Base-by-base conservation (phyloP, 2,888 invertebrate species). In the Drosophila nr. perissopoda region DNA sequence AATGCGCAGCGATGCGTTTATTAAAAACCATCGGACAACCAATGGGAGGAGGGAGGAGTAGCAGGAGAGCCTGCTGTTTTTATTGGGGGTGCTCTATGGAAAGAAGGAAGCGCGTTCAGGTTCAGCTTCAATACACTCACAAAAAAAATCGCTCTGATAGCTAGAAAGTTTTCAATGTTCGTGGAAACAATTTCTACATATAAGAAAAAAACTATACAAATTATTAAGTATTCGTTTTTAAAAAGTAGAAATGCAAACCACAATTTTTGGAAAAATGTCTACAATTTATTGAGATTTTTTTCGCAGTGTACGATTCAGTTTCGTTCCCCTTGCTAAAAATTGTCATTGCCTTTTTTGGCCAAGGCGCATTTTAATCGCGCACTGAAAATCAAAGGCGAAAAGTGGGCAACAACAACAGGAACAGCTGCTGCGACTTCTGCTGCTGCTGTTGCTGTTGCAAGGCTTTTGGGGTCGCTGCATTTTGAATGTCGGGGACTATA, bases 1-100 rank as follows among this genome's bases (percentile, higher is more conserved):
- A 71, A 78, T 81, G 88, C 72, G 74, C 87, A 87, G 69, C 87
- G 87, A 87, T 87, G 87, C 87, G 88, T 87, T 87, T 83, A 88
- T 87, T 88, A 76, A 75, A 61, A 70, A 63, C 34, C 68, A 63
- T 60, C 57, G 61, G 56, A 61, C 56, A 75, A 31, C 13, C 27
- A 27, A 31, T 21, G 36, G 4, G 21, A n/a, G 13, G 31, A 33
- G 11, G 4, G 11, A 21, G 27, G 21, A 27, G 52, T 10, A 16
- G 25, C 1, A 11, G 10, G 11, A n/a, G n/a, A 36, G 46, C 16
- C 58, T 38, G 27, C 53, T 61, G 61, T 61, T 67, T 60, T 62
- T 70, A 53, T 76, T 74, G 74, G 85, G 85, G 85, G 83, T 80
- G 82, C 70, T 67, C 61, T 74, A 74, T 78, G 78, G 53, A 5